Conservation (phyloP, 2,797 vertebrate species). For the Pseudochromis fuscus region DNA sequence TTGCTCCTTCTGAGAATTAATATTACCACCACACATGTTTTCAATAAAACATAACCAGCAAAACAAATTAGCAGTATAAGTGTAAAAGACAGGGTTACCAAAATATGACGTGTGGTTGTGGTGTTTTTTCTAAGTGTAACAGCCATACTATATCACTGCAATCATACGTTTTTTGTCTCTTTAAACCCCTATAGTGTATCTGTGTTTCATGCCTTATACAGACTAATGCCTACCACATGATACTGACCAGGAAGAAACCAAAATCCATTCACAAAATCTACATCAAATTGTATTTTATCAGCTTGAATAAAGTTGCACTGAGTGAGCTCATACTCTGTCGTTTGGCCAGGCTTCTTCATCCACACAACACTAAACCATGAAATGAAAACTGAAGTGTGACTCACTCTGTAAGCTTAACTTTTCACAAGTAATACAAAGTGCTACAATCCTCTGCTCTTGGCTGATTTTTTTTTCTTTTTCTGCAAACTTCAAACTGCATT, state of each 20-base stretch:
- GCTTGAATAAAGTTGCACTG: slow-evolving; percentile 28
- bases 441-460: background rate
- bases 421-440: background rate
- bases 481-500: too few relatives aligned
- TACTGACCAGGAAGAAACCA: background rate
- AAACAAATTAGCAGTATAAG: background rate
- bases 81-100: background rate
- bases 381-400: slow-evolving; percentile 21
- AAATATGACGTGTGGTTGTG: background rate
- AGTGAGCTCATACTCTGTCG: slow-evolving; percentile 15
- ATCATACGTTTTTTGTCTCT: background rate
- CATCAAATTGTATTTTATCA: slow-evolving; percentile 21
- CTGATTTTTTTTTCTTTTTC: too few relatives aligned
- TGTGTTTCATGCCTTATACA: background rate
- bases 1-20: background rate
- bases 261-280: slow-evolving; percentile 16
- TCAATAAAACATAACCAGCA: background rate
- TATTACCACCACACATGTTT: background rate
- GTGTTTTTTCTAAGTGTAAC: background rate
- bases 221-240: background rate
- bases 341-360: slow-evolving; percentile 7
- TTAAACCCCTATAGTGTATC: background rate
- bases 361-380: slow-evolving; percentile 12
- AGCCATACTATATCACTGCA: background rate
- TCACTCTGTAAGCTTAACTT: slow-evolving; percentile 11